phyloP scores from a whole-genome alignment of 2,113 vertebrate genomes.

The Ondatra zibethicus region DNA sequence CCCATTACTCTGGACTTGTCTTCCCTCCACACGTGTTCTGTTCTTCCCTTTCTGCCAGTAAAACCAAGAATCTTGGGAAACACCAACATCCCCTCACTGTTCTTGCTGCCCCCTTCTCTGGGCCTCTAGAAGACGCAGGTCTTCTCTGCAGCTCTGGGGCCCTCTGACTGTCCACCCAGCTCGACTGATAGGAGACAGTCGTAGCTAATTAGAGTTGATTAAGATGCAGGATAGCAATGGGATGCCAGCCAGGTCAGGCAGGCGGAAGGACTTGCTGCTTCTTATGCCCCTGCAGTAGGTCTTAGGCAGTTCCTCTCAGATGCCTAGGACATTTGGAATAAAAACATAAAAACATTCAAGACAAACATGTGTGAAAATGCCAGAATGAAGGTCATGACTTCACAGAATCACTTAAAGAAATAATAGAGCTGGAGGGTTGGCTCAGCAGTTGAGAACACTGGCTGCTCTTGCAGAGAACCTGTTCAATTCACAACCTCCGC shows the following conservation, averaged over 20 bases:
- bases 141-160: background rate
- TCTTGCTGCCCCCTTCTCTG: background rate
- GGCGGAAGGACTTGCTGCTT: background rate
- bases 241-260: background rate
- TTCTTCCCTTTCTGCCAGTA: background rate
- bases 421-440: background rate
- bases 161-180: background rate
- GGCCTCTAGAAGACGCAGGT: background rate
- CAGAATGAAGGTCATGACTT: background rate
- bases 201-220: background rate
- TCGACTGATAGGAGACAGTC: too few relatives aligned
- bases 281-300: too few relatives aligned
- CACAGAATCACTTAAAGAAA: background rate
- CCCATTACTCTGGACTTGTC: background rate
- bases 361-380: background rate
- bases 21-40: background rate
- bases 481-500: background rate
- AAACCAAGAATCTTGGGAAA: background rate
- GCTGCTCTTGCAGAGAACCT: background rate
- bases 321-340: background rate
- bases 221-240: background rate
- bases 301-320: background rate
- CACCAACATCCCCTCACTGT: background rate
- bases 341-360: background rate
- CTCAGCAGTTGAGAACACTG: background rate